phyloP scores from a whole-genome alignment of 2,113 vertebrate species.

The Machaerirhynchus nigripectus region DNA sequence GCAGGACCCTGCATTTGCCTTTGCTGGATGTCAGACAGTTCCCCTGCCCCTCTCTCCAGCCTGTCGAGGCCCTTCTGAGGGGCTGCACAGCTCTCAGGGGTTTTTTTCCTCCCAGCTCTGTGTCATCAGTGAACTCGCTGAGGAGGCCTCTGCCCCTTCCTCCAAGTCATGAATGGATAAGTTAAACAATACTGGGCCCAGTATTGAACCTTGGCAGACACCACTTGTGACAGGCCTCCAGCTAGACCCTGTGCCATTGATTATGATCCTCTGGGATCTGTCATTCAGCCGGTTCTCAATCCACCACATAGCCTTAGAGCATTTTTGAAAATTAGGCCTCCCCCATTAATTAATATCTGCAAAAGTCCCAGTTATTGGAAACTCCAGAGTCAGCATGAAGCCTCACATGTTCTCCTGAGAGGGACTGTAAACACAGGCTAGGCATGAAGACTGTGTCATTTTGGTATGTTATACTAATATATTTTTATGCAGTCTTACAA shows the following conservation, averaged over 20 bases:
- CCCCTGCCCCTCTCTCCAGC: not conserved
- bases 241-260: no score
- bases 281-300: not conserved
- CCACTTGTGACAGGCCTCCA: no score
- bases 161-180: fast-evolving
- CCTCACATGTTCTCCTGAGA: not conserved
- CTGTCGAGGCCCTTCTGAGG: not conserved
- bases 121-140: not conserved
- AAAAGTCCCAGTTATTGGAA: not conserved
- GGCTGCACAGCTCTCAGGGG: not conserved
- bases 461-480: not conserved
- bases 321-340: not conserved
- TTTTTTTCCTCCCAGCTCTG: not conserved
- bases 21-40: not conserved
- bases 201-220: not conserved
- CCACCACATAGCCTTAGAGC: not conserved
- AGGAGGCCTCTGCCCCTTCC: not conserved
- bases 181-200: not conserved
- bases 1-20: not conserved
- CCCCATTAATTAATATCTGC: not conserved
- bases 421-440: fast-evolving
- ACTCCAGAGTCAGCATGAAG: not conserved
- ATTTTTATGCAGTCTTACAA: not conserved
- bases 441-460: not conserved
- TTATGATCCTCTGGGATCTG: not conserved